phyloP scores from a whole-genome alignment of 2,113 vertebrate species.

The Eubucco bourcierii region DNA sequence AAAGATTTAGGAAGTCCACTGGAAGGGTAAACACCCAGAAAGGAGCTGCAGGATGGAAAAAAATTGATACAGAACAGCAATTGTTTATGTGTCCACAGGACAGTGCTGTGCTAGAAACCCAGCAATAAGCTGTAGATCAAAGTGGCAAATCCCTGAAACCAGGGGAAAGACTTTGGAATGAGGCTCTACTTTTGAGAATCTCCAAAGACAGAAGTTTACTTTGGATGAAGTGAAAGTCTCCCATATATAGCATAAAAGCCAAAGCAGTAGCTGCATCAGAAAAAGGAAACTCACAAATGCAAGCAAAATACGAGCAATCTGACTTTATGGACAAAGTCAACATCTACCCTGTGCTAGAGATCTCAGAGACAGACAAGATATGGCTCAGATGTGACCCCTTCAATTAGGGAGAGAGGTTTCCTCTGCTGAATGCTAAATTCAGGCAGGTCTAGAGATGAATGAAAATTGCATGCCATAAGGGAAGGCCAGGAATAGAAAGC shows the following conservation, averaged over 20 bases:
- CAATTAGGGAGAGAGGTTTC: conserved; percentile 34
- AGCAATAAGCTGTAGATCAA: not conserved
- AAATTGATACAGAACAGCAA: not conserved
- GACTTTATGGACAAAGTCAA: not conserved
- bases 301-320: not conserved
- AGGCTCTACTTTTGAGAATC: not conserved
- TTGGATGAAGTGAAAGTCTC: not conserved
- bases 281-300: not conserved
- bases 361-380: not conserved
- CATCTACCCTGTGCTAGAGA: not conserved
- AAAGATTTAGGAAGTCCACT: not conserved
- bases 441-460: conserved; percentile 63
- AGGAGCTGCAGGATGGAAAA: not conserved
- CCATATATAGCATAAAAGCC: conserved; percentile 12
- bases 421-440: conserved; percentile 50
- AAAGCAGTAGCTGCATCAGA: not conserved
- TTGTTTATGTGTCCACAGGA: not conserved
- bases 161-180: not conserved
- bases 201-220: not conserved
- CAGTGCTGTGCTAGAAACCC: not conserved
- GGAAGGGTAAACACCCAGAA: not conserved
- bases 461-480: conserved; percentile 61
- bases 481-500: conserved; percentile 63
- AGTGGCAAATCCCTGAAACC: not conserved
- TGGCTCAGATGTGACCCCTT: not conserved